Evolutionary conservation across 2,113 vertebrate species (phyloP), one percentile per base, ranked within the genome.

Genomic region (Maccullochella peelii): DNA sequence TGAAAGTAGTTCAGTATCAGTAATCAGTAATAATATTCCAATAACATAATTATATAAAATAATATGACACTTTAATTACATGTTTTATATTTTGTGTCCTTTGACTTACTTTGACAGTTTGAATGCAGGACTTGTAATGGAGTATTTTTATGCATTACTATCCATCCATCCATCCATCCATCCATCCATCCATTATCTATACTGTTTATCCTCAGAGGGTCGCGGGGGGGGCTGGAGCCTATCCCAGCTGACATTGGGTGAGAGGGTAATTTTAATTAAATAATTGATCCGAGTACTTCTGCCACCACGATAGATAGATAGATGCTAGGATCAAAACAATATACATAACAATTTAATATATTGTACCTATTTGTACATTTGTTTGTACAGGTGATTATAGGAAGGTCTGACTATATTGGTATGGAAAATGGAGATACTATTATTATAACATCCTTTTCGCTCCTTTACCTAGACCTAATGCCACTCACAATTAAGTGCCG

Each of bases 401-500:
- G 6, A 42, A 66, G 14, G 14, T 73, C 36, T 38, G n/a, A 63
- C 38, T 58, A 12, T 82, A 58, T 57, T 23, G 10, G 57, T 55
- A 20, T n/a, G 7, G 12, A 42, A 44, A n/a, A 59, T 30, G 14
- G 14, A 50, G 16, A 49, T n/a, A 10, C 1, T n/a, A 54, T 20
- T 25, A 66, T 47, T 10, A 27, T 40, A 10, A 23, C 1, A 63
- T 23, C 0, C 2, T 44, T 54, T 27, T 16, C 27, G 9, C 50
- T 71, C 14, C 54, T 27, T 38, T 33, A 30, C 5, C 2, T 68
- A 57, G 4, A 52, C 27, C 33, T 62, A 54, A 58, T 71, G 55
- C 14, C 63, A 68, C 66, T 67, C 54, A 47, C 15, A 80, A 33
- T 79, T 44, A 82, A 77, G 52, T 55, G 12, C 68, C 47, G 73